Evolutionary conservation across 2,888 invertebrate species (phyloP).

Genomic region (Meghimatium bilineatum): DNA sequence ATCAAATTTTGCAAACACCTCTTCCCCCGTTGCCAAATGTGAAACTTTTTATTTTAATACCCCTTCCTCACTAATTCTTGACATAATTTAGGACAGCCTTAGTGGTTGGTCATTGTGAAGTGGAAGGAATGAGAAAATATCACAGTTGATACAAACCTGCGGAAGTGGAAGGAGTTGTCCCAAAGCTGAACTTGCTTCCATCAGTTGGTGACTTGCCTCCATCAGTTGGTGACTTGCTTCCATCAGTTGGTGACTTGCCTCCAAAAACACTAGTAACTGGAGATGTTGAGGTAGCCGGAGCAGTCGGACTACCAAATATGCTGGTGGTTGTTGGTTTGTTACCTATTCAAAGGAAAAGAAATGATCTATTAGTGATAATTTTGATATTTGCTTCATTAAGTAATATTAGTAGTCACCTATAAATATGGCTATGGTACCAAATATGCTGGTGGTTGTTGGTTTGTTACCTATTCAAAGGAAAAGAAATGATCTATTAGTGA

Average conservation of each 20-base stretch:
- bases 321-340: neutral
- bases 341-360: neutral
- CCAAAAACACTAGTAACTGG: constrained; percentile 24
- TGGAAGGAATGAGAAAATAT: no score
- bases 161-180: constrained; percentile 40
- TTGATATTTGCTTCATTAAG: no score
- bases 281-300: neutral
- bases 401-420: no score
- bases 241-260: constrained; percentile 21
- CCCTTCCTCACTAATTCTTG: no score
- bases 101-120: no score
- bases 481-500: neutral
- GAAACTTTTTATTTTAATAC: no score
- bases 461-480: neutral
- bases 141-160: neutral
- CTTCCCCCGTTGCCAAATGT: no score
- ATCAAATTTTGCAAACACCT: no score
- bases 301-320: neutral
- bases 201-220: constrained; percentile 28
- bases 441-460: neutral
- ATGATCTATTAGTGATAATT: no score
- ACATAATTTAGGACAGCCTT: no score
- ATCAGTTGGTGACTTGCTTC: no score
- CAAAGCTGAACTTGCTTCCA: constrained; percentile 33
- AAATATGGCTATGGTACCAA: no score